Conservation (phyloP, 2,888 invertebrate species). For the Apodemia zela region DNA sequence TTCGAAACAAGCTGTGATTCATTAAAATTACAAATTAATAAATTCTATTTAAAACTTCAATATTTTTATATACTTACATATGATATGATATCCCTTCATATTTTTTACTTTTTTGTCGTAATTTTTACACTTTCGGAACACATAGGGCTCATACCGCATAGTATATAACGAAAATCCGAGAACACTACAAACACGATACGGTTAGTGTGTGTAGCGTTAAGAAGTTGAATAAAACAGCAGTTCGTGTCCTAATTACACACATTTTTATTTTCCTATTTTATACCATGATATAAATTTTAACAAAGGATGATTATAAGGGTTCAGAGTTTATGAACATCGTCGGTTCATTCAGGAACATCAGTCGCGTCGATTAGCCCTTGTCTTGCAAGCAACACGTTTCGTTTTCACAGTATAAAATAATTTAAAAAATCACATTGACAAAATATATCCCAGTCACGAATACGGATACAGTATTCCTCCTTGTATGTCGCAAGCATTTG, state of each 20-base stretch:
- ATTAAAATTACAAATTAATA: too few relatives aligned
- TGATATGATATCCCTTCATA: too few relatives aligned
- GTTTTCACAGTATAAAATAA: slow-evolving; percentile 57
- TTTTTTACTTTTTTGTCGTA: too few relatives aligned
- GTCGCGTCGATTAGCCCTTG: slow-evolving; percentile 61
- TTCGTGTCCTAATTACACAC: slow-evolving; percentile 74
- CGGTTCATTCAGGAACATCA: slow-evolving; percentile 67
- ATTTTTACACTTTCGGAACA: too few relatives aligned
- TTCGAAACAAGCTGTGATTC: too few relatives aligned
- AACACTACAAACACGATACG: background rate
- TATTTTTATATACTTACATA: too few relatives aligned
- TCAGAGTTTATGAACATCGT: slow-evolving; percentile 52
- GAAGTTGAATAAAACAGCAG: slow-evolving; percentile 56
- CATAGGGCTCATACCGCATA: too few relatives aligned
- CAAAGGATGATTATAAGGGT: slow-evolving; percentile 69
- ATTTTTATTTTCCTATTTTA: slow-evolving; percentile 73
- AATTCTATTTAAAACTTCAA: too few relatives aligned
- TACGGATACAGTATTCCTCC: slow-evolving; percentile 50
- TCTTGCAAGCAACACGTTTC: slow-evolving; percentile 64
- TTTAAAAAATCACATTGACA: slow-evolving; percentile 50
- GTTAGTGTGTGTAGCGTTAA: background rate
- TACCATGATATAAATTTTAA: slow-evolving; percentile 75
- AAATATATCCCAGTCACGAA: slow-evolving; percentile 54
- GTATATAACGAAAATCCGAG: too few relatives aligned
- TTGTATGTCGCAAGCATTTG: slow-evolving; percentile 70